Base-by-base conservation (phyloP, 2,113 vertebrate species). In the Myanophis thanlyinensis region DNA sequence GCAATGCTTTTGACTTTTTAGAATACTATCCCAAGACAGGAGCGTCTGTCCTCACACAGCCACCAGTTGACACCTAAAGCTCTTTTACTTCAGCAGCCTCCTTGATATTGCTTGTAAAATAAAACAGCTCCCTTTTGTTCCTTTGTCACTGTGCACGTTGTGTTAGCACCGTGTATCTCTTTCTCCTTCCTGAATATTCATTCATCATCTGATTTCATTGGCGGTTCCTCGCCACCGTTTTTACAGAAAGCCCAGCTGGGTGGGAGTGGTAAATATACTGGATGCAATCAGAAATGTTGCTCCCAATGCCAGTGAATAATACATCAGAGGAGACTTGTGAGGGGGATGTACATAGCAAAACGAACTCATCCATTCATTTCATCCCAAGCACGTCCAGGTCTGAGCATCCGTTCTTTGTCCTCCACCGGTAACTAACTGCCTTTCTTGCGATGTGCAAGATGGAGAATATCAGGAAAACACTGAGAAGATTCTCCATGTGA, bases 401-500 rank as follows among this genome's bases (percentile, higher is more conserved):
- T 91, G 95, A 95, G 89, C 88, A 93, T 10, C 25, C 3, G 84
- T 25, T 25, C 30, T 62, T 1, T 44, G 54, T 40, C 10, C 2
- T 85, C 46, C 47, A n/a, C 20, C n/a, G 2, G 25, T 51, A n/a
- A n/a, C n/a, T n/a, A n/a, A 9, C 3, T 7, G 35, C 9, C 85
- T 27, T n/a, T 8, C 93, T 49, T 49, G 87, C 12, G 12, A 94
- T 91, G 89, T 94, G 93, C 93, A 95, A 96, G 80, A 95, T 56
- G 92, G 92, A 93, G 47, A 84, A 1, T n/a, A n/a, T 51, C 92
- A 94, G 94, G 92, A 92, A 95, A 92, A 44, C 27, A 53, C 91
- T 67, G 90, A 90, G 89, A 95, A 94, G 89, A 93, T 95, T 90
- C 92, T 85, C 3, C 93, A 94, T 96, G 80, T 91, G 91, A 48